Base-by-base conservation (phyloP, 2,113 vertebrate genomes). In the Ardeotis arabs region DNA sequence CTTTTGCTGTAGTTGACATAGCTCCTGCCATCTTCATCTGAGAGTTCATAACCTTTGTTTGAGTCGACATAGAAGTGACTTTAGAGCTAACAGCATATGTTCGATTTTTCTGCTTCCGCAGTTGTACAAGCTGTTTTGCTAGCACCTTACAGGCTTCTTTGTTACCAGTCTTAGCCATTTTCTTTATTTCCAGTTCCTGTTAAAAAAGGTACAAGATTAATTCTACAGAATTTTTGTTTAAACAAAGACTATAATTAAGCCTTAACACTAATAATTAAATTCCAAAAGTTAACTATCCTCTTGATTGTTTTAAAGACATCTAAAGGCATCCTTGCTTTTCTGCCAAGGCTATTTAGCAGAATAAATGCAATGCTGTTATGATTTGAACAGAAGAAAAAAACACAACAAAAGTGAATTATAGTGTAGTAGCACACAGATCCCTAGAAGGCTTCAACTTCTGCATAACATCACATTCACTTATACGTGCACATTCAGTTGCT, bases 1-100 rank as follows among this genome's bases (percentile, higher is more conserved):
- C 99, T 98, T 99, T 99, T 76, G 99, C 99, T 60, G 99, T 99
- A 60, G 99, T 98, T 94, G 99, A 99, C 99, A 99, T 99, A 69
- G 99, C 99, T 82, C 99, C 98, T 1, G 99, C 99, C 99, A 99
- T 99, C 98, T 99, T 99, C 99, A 99, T 99, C 96, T 99, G 99
- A n/a, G 99, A 99, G 97, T 99, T 99, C 99, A 99, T 99, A 94
- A 99, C 97, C 94, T 99, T 99, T 4, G 99, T 99, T 94, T 99
- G 99, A 23, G 99, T 99, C 0, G 99, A 99, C 99, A 99, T 99
- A 83, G 99, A 99, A 41, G 99, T 99, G 88, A 99, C 99, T 97
- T 99, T 99, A 53, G 99, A 99, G 97, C 99, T 99, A 70, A 99
- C 99, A 7, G 99, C 99, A 1, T 99, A 99, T 0, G 99, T 99